Base-by-base conservation (phyloP, 1,140 invertebrate species). In the Drosophila prosaltans region DNA sequence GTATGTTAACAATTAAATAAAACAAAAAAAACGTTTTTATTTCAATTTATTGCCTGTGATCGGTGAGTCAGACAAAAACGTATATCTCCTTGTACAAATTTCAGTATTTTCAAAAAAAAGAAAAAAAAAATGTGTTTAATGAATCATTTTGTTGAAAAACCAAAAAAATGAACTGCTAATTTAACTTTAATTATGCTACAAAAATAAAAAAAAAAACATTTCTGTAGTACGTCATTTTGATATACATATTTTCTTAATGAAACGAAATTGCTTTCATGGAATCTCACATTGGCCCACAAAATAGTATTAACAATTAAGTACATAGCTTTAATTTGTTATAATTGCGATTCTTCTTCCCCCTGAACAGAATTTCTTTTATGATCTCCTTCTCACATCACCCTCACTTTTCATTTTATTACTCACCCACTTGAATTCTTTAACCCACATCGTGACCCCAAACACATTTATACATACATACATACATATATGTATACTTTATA, bases 381-480 rank as follows among this genome's bases (percentile, higher is more conserved):
- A 51, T 26, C 21, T 51, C 6, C 6, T 36, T 36, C 32, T 36
- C 32, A 0, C 32, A 16, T 36, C 32, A 4, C 6, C 32, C 32
- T 36, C 32, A 4, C 32, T 36, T 36, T 36, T 36, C 16, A 16
- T 36, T 36, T 36, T 26, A 51, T 51, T 51, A 51, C 45, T 51
- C 21, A 51, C 45, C 45, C 45, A 51, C 45, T 51, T 51, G 10
- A 51, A 51, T 21, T 21, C 45, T 51, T 51, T 51, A 26, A 51
- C 21, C 39, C 10, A 21, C 45, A 7, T 16, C 16, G 21, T 51
- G 45, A 51, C 45, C 45, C 45, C 45, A 8, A 21, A 11, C 16
- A 21, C 45, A 24, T 48, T 48, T 5, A 51, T 24, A 51, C 9
- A 26, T 48, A 21, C 16, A 48, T 8, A 48, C 24, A 16, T 48